Evolutionary conservation across 2,113 vertebrate species (phyloP).

Genomic region (Alouatta palliata): DNA sequence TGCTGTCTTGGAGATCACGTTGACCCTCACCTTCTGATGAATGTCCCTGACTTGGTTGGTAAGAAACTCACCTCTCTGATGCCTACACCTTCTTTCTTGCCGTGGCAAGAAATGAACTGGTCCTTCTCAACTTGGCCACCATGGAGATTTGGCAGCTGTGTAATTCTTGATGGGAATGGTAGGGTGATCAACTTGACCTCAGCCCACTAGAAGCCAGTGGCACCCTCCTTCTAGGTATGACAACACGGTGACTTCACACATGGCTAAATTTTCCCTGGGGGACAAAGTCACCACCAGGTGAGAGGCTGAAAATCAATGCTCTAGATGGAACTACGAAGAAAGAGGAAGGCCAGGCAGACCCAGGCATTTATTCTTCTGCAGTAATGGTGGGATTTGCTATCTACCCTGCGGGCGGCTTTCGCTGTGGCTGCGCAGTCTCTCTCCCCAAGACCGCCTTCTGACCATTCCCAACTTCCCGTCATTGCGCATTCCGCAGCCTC

Average conservation of each 20-base stretch:
- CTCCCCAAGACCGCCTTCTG: background rate
- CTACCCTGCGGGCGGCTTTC: too few species aligned
- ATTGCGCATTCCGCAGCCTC: background rate
- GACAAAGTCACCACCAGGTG: fast-evolving
- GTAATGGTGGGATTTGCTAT: background rate
- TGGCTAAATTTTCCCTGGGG: background rate
- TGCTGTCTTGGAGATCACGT: background rate
- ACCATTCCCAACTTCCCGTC: background rate
- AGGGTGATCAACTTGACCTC: background rate
- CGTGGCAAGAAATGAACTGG: background rate
- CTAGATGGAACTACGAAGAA: background rate
- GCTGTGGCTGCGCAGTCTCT: fast-evolving
- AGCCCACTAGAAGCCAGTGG: background rate
- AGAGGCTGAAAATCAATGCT: background rate
- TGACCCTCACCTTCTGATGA: background rate
- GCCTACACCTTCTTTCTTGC: background rate
- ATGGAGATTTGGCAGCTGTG: background rate
- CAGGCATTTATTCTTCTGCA: background rate
- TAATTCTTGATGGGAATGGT: fast-evolving
- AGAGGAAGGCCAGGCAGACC: too few species aligned
- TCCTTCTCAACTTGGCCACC: background rate
- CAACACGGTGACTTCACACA: background rate
- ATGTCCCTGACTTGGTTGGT: background rate
- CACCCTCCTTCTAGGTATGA: background rate
- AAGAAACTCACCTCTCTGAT: background rate